Evolutionary conservation across 2,797 vertebrate species (phyloP), one percentile per base, ranked within the genome.

Genomic region (Perdix hodgsoniae): DNA sequence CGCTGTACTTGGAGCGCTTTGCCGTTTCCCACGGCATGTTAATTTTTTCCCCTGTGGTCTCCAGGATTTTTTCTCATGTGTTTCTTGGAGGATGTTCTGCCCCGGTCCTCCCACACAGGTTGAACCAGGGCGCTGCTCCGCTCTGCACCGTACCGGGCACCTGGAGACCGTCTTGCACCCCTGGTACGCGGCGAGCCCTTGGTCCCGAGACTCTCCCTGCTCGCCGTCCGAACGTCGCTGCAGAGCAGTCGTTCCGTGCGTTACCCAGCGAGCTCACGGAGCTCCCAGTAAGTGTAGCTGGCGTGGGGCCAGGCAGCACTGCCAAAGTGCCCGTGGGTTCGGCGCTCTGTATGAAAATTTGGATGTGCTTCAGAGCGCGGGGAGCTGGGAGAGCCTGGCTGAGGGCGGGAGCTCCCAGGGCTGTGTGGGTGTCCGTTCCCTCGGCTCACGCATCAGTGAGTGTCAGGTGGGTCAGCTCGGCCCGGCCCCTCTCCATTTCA

Each of bases 241-340:
- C 49, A 29, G 47, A 94, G 91, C 60, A 24, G 90, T 77, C 70
- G 85, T 81, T 88, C 73, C 85, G 93, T 90, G 91, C 79, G 26
- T 88, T 83, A 56, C 73, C 33, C 83, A 78, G 85, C 3, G 17
- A 90, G 91, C 83, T 91, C 70, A n/a, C 1, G 3, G 82, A 83
- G 85, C 94, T 95, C 37, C 66, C 91, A 76, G 67, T 80, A 78
- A 96, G 89, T 24, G 77, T 57, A 76, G 90, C 83, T 96, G 96
- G 96, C 95, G 1, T 0, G 61, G 47, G 21, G 95, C 94, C 96
- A 92, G 3, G 0, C 70, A 91, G 66, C 76, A 5, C 76, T 96
- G 96, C 95, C 93, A 88, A 93, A 94, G 85, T 86, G 84, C 91
- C 96, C 94, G 69, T 94, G 91, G 94, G 93, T 90, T 93, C 94